Percentiles rank a stretch among this genome's conserved stretches.
phyloP scores from a whole-genome alignment of 2,797 vertebrate species.

The Amniataba percoides region DNA sequence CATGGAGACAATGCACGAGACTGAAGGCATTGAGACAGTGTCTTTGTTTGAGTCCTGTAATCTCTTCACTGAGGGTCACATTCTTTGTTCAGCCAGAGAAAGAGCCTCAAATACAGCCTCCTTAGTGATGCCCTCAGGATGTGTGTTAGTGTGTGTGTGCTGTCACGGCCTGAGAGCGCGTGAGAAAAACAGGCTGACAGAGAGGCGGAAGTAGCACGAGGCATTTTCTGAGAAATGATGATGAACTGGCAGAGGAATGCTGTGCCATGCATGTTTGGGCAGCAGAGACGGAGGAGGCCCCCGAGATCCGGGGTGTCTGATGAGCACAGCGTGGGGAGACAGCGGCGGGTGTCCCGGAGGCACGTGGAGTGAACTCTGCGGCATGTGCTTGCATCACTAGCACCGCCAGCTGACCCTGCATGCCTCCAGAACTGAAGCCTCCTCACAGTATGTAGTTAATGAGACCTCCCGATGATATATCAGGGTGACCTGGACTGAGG shows the following conservation, averaged over 20 bases:
- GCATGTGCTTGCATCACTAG: constrained; percentile 54
- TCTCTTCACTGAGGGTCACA: constrained; percentile 73
- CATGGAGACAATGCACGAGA: constrained; percentile 60
- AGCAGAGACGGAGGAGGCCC: constrained; percentile 26
- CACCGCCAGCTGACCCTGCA: constrained; percentile 51
- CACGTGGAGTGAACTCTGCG: constrained; percentile 41
- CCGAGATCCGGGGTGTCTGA: constrained; percentile 35
- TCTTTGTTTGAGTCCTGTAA: constrained; percentile 77
- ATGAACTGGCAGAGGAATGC: constrained; percentile 70
- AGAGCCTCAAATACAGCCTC: constrained; percentile 64
- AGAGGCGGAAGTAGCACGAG: constrained; percentile 43
- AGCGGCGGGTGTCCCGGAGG: constrained; percentile 41
- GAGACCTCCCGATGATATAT: constrained; percentile 37
- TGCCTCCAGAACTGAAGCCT: constrained; percentile 37
- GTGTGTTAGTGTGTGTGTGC: constrained; percentile 25
- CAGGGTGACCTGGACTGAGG: constrained; percentile 21
- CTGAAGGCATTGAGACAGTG: constrained; percentile 66
- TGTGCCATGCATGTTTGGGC: constrained; percentile 59
- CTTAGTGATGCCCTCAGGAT: constrained; percentile 60
- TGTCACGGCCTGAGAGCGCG: constrained; percentile 21
- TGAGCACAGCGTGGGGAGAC: constrained; percentile 47
- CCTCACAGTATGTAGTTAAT: constrained; percentile 45
- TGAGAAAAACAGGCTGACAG: constrained; percentile 49
- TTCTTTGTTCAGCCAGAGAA: constrained; percentile 74
- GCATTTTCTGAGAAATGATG: constrained; percentile 67